phyloP scores from a whole-genome alignment of 2,797 vertebrate species.

The Bradypodion ventrale region DNA sequence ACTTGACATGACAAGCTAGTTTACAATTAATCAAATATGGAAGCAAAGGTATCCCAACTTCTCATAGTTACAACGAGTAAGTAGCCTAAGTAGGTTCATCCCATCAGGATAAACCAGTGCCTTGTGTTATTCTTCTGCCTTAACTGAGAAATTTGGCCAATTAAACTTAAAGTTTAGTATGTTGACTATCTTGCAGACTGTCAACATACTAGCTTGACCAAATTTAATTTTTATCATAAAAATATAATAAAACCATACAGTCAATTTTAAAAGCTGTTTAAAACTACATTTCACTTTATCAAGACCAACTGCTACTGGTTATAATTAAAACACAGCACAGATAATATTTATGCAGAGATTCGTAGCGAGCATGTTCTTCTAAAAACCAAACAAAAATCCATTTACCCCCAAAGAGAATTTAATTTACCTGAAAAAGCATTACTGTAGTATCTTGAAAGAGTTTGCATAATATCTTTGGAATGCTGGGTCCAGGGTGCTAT shows the following conservation, averaged over 20 bases:
- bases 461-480: slow-evolving; percentile 99
- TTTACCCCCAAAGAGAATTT: slow-evolving; percentile 83
- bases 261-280: background rate
- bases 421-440: slow-evolving; percentile 94
- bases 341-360: background rate
- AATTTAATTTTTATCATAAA: background rate
- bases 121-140: background rate
- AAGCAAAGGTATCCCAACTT: background rate
- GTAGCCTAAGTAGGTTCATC: background rate
- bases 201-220: background rate
- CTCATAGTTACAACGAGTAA: background rate
- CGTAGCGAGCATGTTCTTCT: background rate
- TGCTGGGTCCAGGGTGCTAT: slow-evolving; percentile 98
- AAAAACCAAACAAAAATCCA: background rate
- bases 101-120: background rate
- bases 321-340: background rate
- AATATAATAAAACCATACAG: background rate
- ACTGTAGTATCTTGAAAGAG: slow-evolving; percentile 95
- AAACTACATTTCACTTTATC: background rate
- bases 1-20: background rate
- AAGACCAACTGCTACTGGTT: background rate
- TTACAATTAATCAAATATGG: background rate
- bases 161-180: background rate
- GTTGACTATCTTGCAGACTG: background rate
- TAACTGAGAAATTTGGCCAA: background rate